These are phyloP conservation scores for Luidia sarsii DNA, from an alignment of 53 echinoderm and acorn worm genomes.

Conservation along the genomic window DNA sequence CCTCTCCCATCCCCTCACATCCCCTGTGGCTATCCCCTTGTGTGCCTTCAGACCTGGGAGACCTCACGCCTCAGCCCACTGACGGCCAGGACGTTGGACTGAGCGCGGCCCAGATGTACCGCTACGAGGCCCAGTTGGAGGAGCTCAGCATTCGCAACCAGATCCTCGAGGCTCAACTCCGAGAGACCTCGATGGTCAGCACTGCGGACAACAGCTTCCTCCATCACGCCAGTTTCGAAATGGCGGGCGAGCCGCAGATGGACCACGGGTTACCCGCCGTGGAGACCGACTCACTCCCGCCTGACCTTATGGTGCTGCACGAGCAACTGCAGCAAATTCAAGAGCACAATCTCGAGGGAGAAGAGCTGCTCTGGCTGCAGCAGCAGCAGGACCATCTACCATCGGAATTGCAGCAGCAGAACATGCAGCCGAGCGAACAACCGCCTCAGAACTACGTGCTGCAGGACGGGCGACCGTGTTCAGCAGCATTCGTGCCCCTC, in stretches of 20 bases:
- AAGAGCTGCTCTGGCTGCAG: neutral
- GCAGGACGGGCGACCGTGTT: neutral
- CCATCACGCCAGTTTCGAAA: too few relatives aligned
- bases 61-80: slow-evolving; percentile 35
- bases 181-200: too few relatives aligned
- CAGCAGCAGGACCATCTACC: neutral
- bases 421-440: neutral
- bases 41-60: neutral
- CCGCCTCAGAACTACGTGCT: slow-evolving; percentile 1
- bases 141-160: slow-evolving; percentile 66
- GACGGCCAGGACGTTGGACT: slow-evolving; percentile 79
- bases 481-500: neutral
- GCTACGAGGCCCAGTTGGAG: slow-evolving; percentile 73
- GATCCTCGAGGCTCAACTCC: slow-evolving; percentile 61
- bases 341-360: neutral
- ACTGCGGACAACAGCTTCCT: too few relatives aligned
- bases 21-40: neutral
- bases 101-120: slow-evolving; percentile 79
- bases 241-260: neutral
- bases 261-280: slow-evolving; percentile 8
- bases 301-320: slow-evolving; percentile 10
- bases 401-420: neutral
- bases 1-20: neutral
- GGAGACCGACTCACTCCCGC: slow-evolving; percentile 2
- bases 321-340: slow-evolving; percentile 23